Evolutionary conservation across 2,113 vertebrate genomes (phyloP).

Genomic region (Hemiscyllium ocellatum): DNA sequence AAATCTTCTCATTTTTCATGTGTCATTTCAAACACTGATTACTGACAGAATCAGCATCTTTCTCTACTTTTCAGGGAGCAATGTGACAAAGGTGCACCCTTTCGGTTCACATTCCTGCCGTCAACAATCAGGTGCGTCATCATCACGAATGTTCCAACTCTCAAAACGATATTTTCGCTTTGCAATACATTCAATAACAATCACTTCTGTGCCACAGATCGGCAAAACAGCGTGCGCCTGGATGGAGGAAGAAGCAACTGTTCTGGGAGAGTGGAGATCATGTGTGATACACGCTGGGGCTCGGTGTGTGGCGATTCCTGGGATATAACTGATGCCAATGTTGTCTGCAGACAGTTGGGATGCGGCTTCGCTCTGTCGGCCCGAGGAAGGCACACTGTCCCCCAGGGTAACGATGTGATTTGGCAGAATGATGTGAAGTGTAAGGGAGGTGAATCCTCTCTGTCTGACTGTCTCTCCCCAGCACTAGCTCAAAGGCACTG

Average conservation of each 20-base stretch:
- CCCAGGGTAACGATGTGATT: no score
- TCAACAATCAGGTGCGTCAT: background rate
- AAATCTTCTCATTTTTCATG: no score
- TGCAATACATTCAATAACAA: background rate
- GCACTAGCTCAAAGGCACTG: background rate
- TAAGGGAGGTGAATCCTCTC: no score
- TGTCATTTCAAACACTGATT: background rate
- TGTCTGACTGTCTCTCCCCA: background rate
- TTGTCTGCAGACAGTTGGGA: no score
- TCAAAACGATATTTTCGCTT: no score
- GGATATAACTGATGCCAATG: no score
- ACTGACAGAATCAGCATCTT: background rate
- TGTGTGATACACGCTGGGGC: slow-evolving; percentile 41
- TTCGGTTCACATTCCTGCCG: background rate
- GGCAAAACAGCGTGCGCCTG: background rate
- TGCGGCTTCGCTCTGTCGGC: no score
- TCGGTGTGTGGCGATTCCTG: background rate
- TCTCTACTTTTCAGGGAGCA: background rate
- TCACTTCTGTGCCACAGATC: background rate
- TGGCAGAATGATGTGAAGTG: no score
- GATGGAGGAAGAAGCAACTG: slow-evolving; percentile 44
- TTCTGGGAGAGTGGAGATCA: slow-evolving; percentile 57
- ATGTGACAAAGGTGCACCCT: background rate
- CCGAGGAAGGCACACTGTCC: no score
- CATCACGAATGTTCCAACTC: no score